These are phyloP conservation scores for Hirundo rustica DNA, from an alignment of 2,797 vertebrate species.

Conservation along the genomic window DNA sequence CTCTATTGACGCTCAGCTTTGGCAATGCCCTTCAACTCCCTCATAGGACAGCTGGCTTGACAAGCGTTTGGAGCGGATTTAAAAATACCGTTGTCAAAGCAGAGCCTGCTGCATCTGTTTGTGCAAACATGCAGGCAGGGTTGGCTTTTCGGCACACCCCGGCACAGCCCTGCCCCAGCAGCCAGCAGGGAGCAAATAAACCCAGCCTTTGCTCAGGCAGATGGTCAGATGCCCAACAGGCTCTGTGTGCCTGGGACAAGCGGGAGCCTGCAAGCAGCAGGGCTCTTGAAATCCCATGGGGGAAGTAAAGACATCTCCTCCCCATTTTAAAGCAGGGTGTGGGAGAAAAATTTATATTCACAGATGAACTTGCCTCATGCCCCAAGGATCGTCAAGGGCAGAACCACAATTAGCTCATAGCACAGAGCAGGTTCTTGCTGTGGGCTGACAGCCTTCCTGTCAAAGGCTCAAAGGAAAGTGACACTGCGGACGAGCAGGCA, in stretches of 20 bases:
- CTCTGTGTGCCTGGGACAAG: not conserved
- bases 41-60: not conserved
- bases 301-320: not conserved
- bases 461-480: not conserved
- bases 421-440: not conserved
- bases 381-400: not conserved
- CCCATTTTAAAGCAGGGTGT: not conserved
- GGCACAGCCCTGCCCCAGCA: not conserved
- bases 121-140: not conserved
- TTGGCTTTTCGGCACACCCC: not conserved
- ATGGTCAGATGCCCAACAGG: not conserved
- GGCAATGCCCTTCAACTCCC: not conserved
- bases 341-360: not conserved
- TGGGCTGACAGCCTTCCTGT: not conserved
- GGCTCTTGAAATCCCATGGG: rapidly evolving
- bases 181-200: not conserved
- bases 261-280: not conserved
- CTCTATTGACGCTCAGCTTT: rapidly evolving
- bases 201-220: not conserved
- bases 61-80: not conserved
- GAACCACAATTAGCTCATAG: not conserved
- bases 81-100: not conserved
- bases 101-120: not conserved
- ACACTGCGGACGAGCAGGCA: not conserved
- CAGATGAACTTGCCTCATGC: not conserved